Percentiles rank a stretch among this genome's conserved stretches.
phyloP scores from a whole-genome alignment of 30 jellyfish, hydroid and myxozoan species.

The Calvadosia cruxmelitensis region DNA sequence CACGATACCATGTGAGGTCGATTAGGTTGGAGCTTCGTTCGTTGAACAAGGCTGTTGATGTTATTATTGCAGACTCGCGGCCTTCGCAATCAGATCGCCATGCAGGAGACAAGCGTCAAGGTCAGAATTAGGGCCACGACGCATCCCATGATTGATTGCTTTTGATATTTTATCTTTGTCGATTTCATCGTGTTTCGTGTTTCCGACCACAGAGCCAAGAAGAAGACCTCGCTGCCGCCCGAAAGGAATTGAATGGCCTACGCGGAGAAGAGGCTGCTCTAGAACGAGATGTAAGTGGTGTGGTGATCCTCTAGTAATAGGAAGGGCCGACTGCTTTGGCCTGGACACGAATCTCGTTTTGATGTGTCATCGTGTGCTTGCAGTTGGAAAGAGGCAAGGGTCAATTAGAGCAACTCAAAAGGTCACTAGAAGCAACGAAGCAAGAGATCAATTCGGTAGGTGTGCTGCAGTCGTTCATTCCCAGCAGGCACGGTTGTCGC shows the following conservation, averaged over 20 bases:
- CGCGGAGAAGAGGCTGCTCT: conserved; percentile 64
- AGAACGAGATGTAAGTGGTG: conserved; percentile 40
- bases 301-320: not conserved
- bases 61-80: conserved; percentile 38
- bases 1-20: too few species aligned
- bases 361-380: too few species aligned
- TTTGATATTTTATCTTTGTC: too few species aligned
- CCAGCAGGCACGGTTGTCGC: not conserved
- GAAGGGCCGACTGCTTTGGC: not conserved
- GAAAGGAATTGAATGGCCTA: conserved; percentile 65
- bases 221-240: conserved; percentile 63
- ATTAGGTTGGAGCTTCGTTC: too few species aligned
- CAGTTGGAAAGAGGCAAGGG: conserved; percentile 43
- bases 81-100: conserved; percentile 32
- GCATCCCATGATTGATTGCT: too few species aligned
- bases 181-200: not conserved
- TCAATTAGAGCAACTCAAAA: conserved; percentile 50
- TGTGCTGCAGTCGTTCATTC: not conserved
- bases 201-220: conserved; percentile 73
- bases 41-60: too few species aligned
- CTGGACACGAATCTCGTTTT: too few species aligned
- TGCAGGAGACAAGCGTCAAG: conserved; percentile 55
- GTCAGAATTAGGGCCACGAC: conserved; percentile 8
- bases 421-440: conserved; percentile 21
- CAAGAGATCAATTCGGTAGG: conserved; percentile 54